A percentile compares a stretch with the other conserved stretches of the same genome.
Conservation (phyloP, 2,888 invertebrate species). For the Cataglyphis albicans region DNA sequence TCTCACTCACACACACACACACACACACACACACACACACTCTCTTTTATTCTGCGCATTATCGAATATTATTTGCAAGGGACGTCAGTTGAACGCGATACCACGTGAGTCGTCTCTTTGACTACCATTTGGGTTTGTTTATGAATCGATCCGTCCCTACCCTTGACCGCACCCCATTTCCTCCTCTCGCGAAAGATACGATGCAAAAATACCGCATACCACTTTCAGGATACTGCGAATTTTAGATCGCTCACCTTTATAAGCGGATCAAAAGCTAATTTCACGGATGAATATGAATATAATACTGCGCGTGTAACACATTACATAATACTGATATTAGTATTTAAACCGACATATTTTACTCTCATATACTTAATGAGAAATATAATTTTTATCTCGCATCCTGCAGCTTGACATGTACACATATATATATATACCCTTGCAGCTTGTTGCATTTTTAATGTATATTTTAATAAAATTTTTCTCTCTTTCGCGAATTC, state of each 20-base stretch:
- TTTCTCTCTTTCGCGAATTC: background rate
- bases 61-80: constrained; percentile 26
- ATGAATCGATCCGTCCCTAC: constrained; percentile 43
- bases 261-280: constrained; percentile 34
- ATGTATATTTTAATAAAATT: constrained; percentile 23
- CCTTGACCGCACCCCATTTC: background rate
- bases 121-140: constrained; percentile 47
- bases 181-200: background rate
- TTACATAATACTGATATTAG: constrained; percentile 23
- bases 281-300: constrained; percentile 18
- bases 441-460: background rate
- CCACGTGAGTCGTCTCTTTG: constrained; percentile 51
- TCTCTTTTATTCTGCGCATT: background rate
- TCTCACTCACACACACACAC: background rate
- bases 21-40: too few species aligned
- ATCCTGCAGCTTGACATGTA: background rate
- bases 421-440: background rate
- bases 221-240: constrained; percentile 14
- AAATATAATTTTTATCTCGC: background rate
- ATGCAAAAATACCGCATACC: constrained; percentile 46
- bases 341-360: constrained; percentile 30
- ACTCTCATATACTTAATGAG: background rate
- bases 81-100: constrained; percentile 31
- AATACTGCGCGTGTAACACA: background rate
- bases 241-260: constrained; percentile 24